phyloP scores from a whole-genome alignment of 2,113 vertebrate genomes.

The Bos taurus region ARS-UCD2.0 NC_037328.1:80895001-80895500 shows the following conservation, averaged over 20 bases:
- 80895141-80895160: not conserved
- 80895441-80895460: no score
- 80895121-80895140: slow-evolving; percentile 35
- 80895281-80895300: not conserved
- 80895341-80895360: no score
- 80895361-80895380: no score
- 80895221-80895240: slow-evolving; percentile 36
- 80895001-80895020: not conserved
- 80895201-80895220: slow-evolving; percentile 28
- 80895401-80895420: no score
- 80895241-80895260: slow-evolving; percentile 46
- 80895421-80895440: no score
- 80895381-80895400: no score
- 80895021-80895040: not conserved
- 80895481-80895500: not conserved
- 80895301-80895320: slow-evolving; percentile 54
- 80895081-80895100: not conserved
- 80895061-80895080: not conserved
- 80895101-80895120: slow-evolving; percentile 13
- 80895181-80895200: slow-evolving; percentile 19
- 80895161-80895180: not conserved
- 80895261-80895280: not conserved
- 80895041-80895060: slow-evolving; percentile 19
- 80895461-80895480: not conserved
- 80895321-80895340: not conserved